Conservation (phyloP, 1,140 invertebrate species). For the Mizuhopecten yessoensis region DNA sequence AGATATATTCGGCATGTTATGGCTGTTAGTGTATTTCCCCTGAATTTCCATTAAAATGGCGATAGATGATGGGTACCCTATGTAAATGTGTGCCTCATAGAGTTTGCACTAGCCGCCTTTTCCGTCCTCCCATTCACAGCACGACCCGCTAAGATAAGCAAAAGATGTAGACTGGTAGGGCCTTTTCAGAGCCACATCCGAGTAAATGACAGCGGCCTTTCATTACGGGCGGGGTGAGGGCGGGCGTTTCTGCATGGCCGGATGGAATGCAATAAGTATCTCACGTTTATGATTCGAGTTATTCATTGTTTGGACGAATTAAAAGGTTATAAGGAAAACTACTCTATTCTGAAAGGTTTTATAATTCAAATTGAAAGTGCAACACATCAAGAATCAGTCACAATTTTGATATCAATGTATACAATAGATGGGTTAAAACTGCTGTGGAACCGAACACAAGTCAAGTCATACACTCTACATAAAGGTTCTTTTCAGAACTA, state of each 20-base stretch:
- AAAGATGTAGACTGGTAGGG: not conserved
- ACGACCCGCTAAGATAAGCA: slow-evolving; percentile 8
- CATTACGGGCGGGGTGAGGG: not conserved
- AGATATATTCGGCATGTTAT: not conserved
- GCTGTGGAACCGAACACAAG: slow-evolving; percentile 55
- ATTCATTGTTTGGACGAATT: not conserved
- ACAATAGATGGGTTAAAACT: slow-evolving; percentile 62
- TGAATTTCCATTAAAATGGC: slow-evolving; percentile 25
- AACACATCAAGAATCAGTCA: slow-evolving; percentile 12
- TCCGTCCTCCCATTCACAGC: not conserved
- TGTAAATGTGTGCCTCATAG: not conserved
- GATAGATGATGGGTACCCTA: not conserved
- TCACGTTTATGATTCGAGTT: not conserved
- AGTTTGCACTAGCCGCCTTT: slow-evolving; percentile 30
- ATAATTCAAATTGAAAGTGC: slow-evolving; percentile 28
- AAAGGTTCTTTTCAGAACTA: slow-evolving; percentile 68
- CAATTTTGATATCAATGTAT: slow-evolving; percentile 63
- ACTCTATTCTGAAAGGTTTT: not conserved
- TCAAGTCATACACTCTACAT: slow-evolving; percentile 59
- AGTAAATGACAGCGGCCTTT: not conserved
- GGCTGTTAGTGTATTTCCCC: not conserved
- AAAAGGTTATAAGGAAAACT: slow-evolving; percentile 11
- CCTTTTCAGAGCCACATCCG: not conserved
- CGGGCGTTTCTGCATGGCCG: slow-evolving; percentile 26
- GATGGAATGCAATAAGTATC: not conserved